These are phyloP conservation scores for Mellivora capensis DNA, from an alignment of 2,113 vertebrate species.

Conservation along the genomic window DNA sequence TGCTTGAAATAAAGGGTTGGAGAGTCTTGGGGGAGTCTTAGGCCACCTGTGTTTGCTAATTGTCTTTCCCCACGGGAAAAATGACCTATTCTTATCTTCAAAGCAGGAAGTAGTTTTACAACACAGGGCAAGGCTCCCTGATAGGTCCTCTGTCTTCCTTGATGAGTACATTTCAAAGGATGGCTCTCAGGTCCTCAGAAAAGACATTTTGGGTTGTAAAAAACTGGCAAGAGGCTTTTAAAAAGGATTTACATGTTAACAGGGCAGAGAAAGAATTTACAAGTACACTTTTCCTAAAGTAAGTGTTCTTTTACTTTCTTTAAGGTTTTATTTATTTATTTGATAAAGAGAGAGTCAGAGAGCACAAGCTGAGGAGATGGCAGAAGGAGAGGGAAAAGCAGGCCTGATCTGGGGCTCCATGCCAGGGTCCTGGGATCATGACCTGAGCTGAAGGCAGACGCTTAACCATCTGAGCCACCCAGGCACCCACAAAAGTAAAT, in stretches of 20 bases:
- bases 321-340: too few relatives aligned
- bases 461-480: too few relatives aligned
- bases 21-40: not conserved
- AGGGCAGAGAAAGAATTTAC: not conserved
- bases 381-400: too few relatives aligned
- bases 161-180: not conserved
- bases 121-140: not conserved
- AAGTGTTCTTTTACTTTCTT: not conserved
- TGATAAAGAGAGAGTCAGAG: too few relatives aligned
- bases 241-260: slow-evolving; percentile 6
- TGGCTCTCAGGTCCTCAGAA: not conserved
- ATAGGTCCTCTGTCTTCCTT: not conserved
- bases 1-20: not conserved
- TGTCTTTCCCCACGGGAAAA: not conserved
- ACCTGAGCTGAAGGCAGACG: too few relatives aligned
- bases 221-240: not conserved
- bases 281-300: not conserved
- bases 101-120: not conserved
- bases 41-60: not conserved
- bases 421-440: too few relatives aligned
- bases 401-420: too few relatives aligned
- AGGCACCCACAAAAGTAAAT: not conserved
- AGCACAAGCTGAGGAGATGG: too few relatives aligned
- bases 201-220: not conserved
- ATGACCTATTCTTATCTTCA: not conserved